phyloP scores from a whole-genome alignment of 2,888 invertebrate genomes.

The Melitaea athalia region DNA sequence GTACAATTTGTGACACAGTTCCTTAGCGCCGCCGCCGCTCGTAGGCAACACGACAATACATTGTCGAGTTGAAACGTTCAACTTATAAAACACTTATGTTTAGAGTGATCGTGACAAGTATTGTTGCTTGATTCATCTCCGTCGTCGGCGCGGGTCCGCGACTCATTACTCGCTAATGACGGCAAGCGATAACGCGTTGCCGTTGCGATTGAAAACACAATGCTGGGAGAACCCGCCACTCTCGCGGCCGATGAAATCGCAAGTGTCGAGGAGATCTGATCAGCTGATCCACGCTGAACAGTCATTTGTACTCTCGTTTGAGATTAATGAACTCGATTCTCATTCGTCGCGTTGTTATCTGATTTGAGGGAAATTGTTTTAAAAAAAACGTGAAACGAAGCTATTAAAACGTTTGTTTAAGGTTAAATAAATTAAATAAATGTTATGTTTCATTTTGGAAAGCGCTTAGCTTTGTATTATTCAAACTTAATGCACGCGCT shows the following conservation, averaged over 20 bases:
- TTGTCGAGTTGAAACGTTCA: background rate
- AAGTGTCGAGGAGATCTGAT: background rate
- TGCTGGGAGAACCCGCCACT: background rate
- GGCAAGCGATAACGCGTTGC: background rate
- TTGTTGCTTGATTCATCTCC: slow-evolving; percentile 1
- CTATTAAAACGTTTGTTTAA: slow-evolving; percentile 1
- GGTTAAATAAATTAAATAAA: background rate
- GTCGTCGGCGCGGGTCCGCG: background rate
- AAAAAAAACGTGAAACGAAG: background rate
- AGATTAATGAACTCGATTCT: slow-evolving; percentile 1
- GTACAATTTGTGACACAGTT: too few relatives aligned
- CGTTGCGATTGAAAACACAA: background rate
- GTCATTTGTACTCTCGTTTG: background rate
- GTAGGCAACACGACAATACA: background rate
- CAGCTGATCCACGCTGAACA: background rate
- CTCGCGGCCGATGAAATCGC: background rate
- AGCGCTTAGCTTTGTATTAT: slow-evolving; percentile 1
- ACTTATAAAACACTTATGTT: background rate
- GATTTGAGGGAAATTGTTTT: background rate
- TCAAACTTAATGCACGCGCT: background rate
- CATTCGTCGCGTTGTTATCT: background rate
- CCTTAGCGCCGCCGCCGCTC: background rate
- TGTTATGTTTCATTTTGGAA: slow-evolving; percentile 7
- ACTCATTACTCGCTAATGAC: background rate
- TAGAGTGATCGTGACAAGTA: background rate